Evolutionary conservation across 1,140 invertebrate genomes (phyloP), one percentile per base, ranked within the genome.

Genomic region (Zaprionus capensis): DNA sequence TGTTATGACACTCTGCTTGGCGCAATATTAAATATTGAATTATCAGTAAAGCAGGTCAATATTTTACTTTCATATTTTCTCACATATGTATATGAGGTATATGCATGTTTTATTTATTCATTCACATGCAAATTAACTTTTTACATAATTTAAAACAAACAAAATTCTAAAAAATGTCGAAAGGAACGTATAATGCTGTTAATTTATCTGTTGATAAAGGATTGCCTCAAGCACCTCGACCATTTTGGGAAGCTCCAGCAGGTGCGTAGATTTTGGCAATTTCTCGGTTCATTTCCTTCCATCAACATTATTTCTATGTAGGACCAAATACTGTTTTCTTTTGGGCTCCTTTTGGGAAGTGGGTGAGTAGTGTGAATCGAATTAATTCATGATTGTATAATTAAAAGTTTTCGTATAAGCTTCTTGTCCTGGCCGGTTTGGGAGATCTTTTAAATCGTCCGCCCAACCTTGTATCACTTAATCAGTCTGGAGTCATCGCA

Each of bases 251-350:
- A 12, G 38, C 84, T 1, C 68, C 81, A 22, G 78, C 74, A n/a
- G 83, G 82, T 85, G 0, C 7, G 49, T 56, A 4, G 2, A 36
- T 12, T 46, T 0, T 6, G 44, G 34, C 0, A 2, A 49, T 17
- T 64, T 0, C 7, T 4, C 9, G 24, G 1, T 38, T 44, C 0
- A 26, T 59, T 0, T n/a, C 7, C 9, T 38, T 36, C 31, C 5
- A 57, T 11, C 4, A 1, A 15, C 9, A 17, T n/a, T 2, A 28
- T 24, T 26, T 41, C 5, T 22, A 14, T 53, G 41, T 12, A 86
- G 82, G 84, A 5, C 84, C 84, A 0, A 73, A 62, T 14, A 88
- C 81, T 0, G 81, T 88, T 5, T 88, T 88, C 55, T 88, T 88
- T 24, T 88, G 84, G 84, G 85, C 59, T 0, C 85, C 84, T 0